Conservation (phyloP, 2,888 invertebrate genomes). For the Diarsia brunnea region DNA sequence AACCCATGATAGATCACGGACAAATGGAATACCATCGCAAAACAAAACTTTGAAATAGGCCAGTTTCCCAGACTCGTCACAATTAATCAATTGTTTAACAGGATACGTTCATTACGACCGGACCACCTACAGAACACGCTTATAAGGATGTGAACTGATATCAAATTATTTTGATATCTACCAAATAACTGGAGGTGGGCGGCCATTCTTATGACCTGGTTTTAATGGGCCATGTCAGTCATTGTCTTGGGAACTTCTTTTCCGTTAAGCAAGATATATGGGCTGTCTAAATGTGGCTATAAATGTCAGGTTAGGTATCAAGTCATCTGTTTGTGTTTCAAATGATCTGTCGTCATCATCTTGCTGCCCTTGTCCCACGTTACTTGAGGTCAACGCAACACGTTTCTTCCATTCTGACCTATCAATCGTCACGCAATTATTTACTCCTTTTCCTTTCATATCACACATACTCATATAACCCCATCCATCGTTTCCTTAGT, state of each 20-base stretch:
- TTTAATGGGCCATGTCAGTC: constrained; percentile 22
- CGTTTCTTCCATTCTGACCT: background rate
- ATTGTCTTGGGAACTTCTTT: constrained; percentile 16
- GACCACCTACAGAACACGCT: constrained; percentile 75
- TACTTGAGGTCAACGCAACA: background rate
- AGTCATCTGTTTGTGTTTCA: constrained; percentile 36
- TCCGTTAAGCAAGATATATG: constrained; percentile 34
- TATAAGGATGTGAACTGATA: constrained; percentile 77
- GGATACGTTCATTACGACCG: constrained; percentile 73
- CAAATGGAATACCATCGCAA: background rate
- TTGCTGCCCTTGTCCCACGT: background rate
- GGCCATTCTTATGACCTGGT: constrained; percentile 47
- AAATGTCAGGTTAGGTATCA: constrained; percentile 35
- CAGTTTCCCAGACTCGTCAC: constrained; percentile 68
- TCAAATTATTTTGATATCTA: constrained; percentile 62
- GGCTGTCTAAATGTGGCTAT: constrained; percentile 17
- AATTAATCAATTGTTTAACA: constrained; percentile 78
- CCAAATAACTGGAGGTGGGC: constrained; percentile 61
- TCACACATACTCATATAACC: background rate
- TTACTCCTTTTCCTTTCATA: background rate
- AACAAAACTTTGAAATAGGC: constrained; percentile 58
- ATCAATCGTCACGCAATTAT: background rate
- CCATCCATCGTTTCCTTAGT: background rate
- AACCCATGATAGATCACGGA: too few species aligned
- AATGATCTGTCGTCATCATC: background rate